Percentiles rank a stretch among this genome's conserved stretches.
Evolutionary conservation across 1,140 invertebrate species (phyloP).

Genomic region (Campoletis sonorensis): DNA sequence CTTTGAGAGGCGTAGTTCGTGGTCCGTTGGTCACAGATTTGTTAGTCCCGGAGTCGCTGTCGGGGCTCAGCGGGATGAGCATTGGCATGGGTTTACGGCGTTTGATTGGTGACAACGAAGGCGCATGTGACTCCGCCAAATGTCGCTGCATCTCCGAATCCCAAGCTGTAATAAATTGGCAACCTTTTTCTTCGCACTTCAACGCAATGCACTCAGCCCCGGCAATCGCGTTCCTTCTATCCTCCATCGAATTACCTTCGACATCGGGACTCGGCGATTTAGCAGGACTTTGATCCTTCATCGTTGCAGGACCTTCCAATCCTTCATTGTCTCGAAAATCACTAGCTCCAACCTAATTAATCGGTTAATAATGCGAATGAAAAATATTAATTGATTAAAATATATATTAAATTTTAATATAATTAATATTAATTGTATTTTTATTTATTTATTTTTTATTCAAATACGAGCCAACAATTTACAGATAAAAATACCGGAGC

Average conservation of each 20-base stretch:
- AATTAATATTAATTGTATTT: too few relatives aligned
- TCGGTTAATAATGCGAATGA: too few relatives aligned
- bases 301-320: constrained; percentile 4
- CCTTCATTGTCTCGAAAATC: constrained; percentile 63
- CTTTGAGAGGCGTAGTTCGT: constrained; percentile 62
- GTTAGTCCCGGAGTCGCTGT: constrained; percentile 38
- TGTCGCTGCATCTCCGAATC: constrained; percentile 76
- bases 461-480: too few relatives aligned
- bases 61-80: constrained; percentile 68
- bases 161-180: constrained; percentile 77
- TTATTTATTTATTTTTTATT: not conserved
- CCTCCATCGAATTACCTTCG: constrained; percentile 53
- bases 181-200: constrained; percentile 74
- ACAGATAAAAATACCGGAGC: too few relatives aligned
- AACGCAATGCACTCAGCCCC: constrained; percentile 71
- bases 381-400: too few relatives aligned
- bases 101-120: constrained; percentile 60
- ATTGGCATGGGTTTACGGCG: constrained; percentile 68
- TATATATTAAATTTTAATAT: too few relatives aligned
- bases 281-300: constrained; percentile 43
- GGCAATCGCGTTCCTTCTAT: constrained; percentile 58
- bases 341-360: constrained; percentile 73
- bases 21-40: constrained; percentile 50
- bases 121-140: constrained; percentile 68
- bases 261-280: constrained; percentile 55